phyloP scores from a whole-genome alignment of 2,113 vertebrate genomes.

The Blennius ocellaris region DNA sequence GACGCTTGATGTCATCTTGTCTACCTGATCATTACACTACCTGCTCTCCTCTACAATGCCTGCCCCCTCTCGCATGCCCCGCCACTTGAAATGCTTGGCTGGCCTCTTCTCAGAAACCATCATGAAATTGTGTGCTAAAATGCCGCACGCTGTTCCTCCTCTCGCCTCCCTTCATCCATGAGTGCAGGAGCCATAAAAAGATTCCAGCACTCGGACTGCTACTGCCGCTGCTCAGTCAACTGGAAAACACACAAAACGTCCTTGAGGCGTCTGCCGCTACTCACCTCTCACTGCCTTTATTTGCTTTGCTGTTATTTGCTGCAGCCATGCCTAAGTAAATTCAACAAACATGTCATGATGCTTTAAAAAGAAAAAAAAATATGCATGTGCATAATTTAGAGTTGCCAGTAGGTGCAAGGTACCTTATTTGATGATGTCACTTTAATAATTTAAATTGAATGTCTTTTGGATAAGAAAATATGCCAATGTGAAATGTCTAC shows the following conservation, averaged over 20 bases:
- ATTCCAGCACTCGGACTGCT: constrained; percentile 53
- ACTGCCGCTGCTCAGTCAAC: constrained; percentile 47
- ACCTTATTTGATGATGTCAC: too few relatives aligned
- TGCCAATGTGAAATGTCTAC: too few relatives aligned
- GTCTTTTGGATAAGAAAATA: not conserved
- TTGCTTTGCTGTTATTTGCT: constrained; percentile 10
- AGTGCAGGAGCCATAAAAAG: constrained; percentile 58
- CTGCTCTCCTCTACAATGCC: constrained; percentile 71
- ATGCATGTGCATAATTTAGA: too few relatives aligned
- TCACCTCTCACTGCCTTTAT: constrained; percentile 21
- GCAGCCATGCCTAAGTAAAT: not conserved
- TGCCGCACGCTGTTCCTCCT: constrained; percentile 39
- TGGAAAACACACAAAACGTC: constrained; percentile 45
- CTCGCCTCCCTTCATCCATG: constrained; percentile 53
- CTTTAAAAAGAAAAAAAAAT: not conserved
- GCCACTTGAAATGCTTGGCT: constrained; percentile 80
- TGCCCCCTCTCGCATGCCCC: constrained; percentile 64
- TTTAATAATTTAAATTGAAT: not conserved
- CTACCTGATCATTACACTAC: constrained; percentile 77
- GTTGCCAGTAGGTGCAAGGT: too few relatives aligned
- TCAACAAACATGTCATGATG: not conserved
- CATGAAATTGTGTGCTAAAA: constrained; percentile 69
- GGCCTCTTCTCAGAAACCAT: constrained; percentile 78
- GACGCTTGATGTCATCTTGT: constrained; percentile 77
- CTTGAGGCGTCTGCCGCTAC: not conserved